Percentiles rank a stretch among this genome's conserved stretches.
phyloP scores from a whole-genome alignment of 1,140 invertebrate genomes.

The Megathymus violae region DNA sequence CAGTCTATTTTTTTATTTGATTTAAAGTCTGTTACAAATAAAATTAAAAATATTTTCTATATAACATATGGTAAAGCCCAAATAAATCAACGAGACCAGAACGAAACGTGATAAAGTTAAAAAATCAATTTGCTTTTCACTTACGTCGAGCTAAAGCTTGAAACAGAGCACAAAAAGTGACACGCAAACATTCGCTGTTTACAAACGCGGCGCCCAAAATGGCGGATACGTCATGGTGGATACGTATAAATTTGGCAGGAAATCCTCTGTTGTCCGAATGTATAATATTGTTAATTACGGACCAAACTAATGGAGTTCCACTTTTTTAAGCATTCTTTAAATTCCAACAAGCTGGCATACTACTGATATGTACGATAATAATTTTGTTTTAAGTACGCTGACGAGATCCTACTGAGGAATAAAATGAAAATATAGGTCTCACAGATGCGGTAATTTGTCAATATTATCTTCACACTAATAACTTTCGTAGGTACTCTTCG shows the following conservation, averaged over 20 bases:
- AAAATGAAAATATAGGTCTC: conserved; percentile 21
- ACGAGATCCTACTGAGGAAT: conserved; percentile 11
- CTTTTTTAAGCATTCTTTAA: conserved; percentile 25
- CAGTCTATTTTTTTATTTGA: neutral
- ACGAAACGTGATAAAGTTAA: conserved; percentile 8
- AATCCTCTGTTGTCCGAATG: conserved; percentile 45
- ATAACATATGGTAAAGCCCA: neutral
- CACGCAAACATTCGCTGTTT: conserved; percentile 47
- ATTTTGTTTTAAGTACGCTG: conserved; percentile 21
- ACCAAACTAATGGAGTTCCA: conserved; percentile 28
- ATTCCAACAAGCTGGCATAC: conserved; percentile 5
- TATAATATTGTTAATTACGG: conserved; percentile 41
- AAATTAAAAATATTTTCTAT: neutral
- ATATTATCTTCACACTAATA: conserved; percentile 22
- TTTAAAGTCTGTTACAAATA: too few relatives aligned
- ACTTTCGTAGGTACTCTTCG: too few relatives aligned
- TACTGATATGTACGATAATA: conserved; percentile 15
- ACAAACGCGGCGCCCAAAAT: conserved; percentile 51
- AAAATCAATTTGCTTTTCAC: conserved; percentile 28
- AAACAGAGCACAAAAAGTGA: conserved; percentile 42
- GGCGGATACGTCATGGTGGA: conserved; percentile 52
- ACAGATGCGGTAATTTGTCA: conserved; percentile 16
- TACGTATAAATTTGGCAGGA: conserved; percentile 51
- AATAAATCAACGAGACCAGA: conserved; percentile 11
- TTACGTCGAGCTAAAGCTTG: conserved; percentile 37